Evolutionary conservation across 2,797 vertebrate genomes (phyloP).

Genomic region (Halcyon badia): DNA sequence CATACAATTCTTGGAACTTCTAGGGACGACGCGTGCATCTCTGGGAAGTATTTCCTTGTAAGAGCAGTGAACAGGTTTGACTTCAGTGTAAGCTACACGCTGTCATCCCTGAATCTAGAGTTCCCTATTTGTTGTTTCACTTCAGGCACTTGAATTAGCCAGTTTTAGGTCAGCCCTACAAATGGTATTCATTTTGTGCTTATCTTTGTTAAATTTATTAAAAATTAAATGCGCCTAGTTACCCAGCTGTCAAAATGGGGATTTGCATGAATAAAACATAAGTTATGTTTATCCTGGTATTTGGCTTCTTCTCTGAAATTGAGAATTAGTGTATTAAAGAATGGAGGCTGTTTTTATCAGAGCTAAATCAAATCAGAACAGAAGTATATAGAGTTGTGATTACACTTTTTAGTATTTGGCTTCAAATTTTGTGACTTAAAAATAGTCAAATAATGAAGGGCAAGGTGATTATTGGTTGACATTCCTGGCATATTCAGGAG

Average conservation of each 20-base stretch:
- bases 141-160: neutral
- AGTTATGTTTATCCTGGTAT: conserved; percentile 27
- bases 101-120: neutral
- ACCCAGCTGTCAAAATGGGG: conserved; percentile 6
- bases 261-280: conserved; percentile 33
- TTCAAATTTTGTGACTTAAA: neutral
- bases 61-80: neutral
- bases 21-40: neutral
- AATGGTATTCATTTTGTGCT: neutral
- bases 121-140: neutral
- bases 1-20: neutral
- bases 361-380: neutral
- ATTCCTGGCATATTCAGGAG: neutral
- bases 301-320: conserved; percentile 40
- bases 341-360: neutral
- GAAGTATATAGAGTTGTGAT: neutral
- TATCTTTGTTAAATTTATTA: conserved; percentile 33
- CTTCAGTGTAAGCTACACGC: neutral
- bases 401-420: neutral
- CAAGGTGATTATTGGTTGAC: neutral
- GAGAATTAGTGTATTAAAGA: conserved; percentile 28
- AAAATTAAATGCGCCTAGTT: neutral
- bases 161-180: neutral
- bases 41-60: neutral
- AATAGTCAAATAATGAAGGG: neutral